Conservation (phyloP, 2,113 vertebrate species). For the Pycnonotus jocosus region DNA sequence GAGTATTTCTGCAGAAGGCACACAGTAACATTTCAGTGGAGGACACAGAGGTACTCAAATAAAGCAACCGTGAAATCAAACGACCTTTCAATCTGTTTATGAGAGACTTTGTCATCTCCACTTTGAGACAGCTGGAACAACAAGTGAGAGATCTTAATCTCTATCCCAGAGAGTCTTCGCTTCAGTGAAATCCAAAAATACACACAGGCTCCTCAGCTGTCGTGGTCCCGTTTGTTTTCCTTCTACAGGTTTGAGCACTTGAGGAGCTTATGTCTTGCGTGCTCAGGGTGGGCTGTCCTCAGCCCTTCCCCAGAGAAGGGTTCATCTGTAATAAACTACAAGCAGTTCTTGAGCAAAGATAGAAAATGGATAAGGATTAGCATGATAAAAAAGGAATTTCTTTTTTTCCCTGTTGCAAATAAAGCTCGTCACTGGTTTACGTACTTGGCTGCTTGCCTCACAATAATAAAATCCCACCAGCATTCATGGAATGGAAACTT, state of each 20-base stretch:
- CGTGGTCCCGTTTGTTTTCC: neutral
- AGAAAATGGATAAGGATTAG: slow-evolving; percentile 16
- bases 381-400: neutral
- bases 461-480: neutral
- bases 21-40: neutral
- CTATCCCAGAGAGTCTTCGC: neutral
- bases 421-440: neutral
- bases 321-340: neutral
- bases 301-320: neutral
- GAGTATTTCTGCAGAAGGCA: neutral
- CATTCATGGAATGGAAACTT: neutral
- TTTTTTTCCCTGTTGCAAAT: neutral
- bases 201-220: neutral
- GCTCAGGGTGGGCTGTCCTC: neutral
- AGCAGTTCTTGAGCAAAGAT: neutral
- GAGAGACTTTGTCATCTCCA: neutral
- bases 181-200: slow-evolving; percentile 27
- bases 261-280: neutral
- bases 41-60: neutral
- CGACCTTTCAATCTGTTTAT: slow-evolving; percentile 27
- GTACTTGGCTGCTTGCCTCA: neutral
- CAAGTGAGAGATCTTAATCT: neutral
- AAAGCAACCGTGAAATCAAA: slow-evolving; percentile 15
- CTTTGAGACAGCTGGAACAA: slow-evolving; percentile 2
- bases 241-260: neutral